Conservation (phyloP, 2,888 invertebrate species). For the Aradus depressus region DNA sequence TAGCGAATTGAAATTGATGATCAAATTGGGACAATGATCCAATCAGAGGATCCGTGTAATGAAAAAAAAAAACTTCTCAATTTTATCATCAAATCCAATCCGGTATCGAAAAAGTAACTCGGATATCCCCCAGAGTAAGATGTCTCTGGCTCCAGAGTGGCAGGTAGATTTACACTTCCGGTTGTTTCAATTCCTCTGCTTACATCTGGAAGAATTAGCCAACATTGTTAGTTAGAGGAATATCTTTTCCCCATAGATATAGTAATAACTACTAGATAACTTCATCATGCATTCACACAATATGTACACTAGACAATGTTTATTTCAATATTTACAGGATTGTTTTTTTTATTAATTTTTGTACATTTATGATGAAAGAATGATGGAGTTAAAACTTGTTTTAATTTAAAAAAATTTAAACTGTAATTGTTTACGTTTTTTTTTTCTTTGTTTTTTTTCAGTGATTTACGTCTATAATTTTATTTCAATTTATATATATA, state of each 20-base stretch:
- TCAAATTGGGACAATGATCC: too few relatives aligned
- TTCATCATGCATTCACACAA: conserved; percentile 28
- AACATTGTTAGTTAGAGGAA: conserved; percentile 30
- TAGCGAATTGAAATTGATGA: too few relatives aligned
- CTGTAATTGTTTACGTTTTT: conserved; percentile 11
- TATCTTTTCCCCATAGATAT: conserved; percentile 27
- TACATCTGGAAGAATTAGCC: conserved; percentile 31
- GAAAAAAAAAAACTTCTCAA: too few relatives aligned
- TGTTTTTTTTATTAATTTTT: conserved; percentile 13
- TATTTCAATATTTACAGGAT: conserved; percentile 23
- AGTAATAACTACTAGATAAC: conserved; percentile 28
- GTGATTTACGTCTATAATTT: conserved; percentile 12
- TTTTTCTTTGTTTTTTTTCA: conserved; percentile 15
- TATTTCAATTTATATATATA: conserved; percentile 6
- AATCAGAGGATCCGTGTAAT: too few relatives aligned
- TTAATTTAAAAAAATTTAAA: too few relatives aligned
- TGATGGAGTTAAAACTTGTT: conserved; percentile 11
- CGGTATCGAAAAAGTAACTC: too few relatives aligned
- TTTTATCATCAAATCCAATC: too few relatives aligned
- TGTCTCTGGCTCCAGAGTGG: conserved; percentile 22
- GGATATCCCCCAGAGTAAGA: too few relatives aligned
- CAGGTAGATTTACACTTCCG: conserved; percentile 27
- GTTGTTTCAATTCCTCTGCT: conserved; percentile 27
- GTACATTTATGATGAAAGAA: conserved; percentile 13
- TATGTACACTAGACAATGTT: conserved; percentile 24